Evolutionary conservation across 1,140 invertebrate genomes (phyloP).

Genomic region (Rhagoletis pomonella): DNA sequence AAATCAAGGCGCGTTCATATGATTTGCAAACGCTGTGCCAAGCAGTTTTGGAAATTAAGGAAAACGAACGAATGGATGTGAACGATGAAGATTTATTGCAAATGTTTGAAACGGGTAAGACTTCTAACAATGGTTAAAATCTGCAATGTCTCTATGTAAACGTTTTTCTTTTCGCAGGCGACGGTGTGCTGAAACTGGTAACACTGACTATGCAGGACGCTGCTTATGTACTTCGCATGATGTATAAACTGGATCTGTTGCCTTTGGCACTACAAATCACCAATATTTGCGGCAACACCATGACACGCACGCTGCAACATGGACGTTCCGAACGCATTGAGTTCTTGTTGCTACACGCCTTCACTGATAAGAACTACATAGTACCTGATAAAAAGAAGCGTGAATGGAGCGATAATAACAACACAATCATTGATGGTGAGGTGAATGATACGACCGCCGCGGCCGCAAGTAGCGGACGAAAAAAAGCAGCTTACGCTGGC

Average conservation of each 20-base stretch:
- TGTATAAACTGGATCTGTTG: constrained; percentile 94
- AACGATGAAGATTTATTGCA: constrained; percentile 82
- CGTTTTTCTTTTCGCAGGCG: constrained; percentile 60
- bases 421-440: constrained; percentile 58
- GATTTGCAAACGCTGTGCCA: constrained; percentile 90
- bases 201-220: constrained; percentile 89
- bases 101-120: constrained; percentile 79
- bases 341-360: constrained; percentile 95
- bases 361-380: constrained; percentile 92
- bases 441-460: constrained; percentile 59
- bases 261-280: constrained; percentile 97
- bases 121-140: not conserved
- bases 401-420: constrained; percentile 61
- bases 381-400: constrained; percentile 88
- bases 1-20: constrained; percentile 92
- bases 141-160: not conserved
- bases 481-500: constrained; percentile 93
- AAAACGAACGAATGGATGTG: constrained; percentile 82
- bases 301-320: constrained; percentile 94
- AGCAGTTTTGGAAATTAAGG: constrained; percentile 83
- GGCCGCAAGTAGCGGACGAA: constrained; percentile 75
- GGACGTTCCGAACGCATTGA: constrained; percentile 98
- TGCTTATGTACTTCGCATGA: constrained; percentile 86
- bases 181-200: constrained; percentile 84
- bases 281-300: constrained; percentile 92